Evolutionary conservation across 2,888 invertebrate genomes (phyloP), one percentile per base, ranked within the genome.

Genomic region (Hydrotaea diabolus): DNA sequence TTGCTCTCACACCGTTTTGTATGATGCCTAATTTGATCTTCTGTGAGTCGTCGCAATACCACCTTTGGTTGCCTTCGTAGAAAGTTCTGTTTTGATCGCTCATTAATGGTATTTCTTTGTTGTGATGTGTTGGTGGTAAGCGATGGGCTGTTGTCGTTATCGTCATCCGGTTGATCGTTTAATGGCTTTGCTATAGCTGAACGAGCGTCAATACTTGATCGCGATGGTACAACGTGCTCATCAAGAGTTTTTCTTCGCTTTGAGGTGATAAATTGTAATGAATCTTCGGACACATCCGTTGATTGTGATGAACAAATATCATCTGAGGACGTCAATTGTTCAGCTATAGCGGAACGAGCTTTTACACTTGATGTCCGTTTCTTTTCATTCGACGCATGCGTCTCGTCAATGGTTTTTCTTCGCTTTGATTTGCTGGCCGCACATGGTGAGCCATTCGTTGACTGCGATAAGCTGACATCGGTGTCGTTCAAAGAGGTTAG

Each of bases 291-390:
- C 17, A 21, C 8, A 23, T 36, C 39, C 3, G 43, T 11, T 21
- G 66, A 43, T 21, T 11, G 17, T n/a, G 36, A 15, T 7, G 66
- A 66, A 31, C 46, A 46, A 5, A 21, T 39, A 2, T 39, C 19
- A n/a, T 80, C 80, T 4, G 31, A 31, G 19, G 53, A 15, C n/a
- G 31, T 74, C 66, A 87, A 72, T 77, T 86, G 86, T 13, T 78
- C 69, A 0, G 79, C 15, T 53, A 87, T 87, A 7, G 85, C 82
- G 9, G 73, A 59, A 5, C 83, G 85, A 13, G 86, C 87, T 31
- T 76, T 75, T 0, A 87, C 66, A 72, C 87, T 86, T 0, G 82
- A 86, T 26, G 82, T 74, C 2, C 87, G 86, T 53, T 72, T 83
- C 4, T 31, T 31, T 31, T 55, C 11, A 5, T 21, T 21, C 8